A percentile compares a stretch with the other conserved stretches of the same genome.
Conservation (phyloP, 2,113 vertebrate genomes). For the Australoheros scitulus region DNA sequence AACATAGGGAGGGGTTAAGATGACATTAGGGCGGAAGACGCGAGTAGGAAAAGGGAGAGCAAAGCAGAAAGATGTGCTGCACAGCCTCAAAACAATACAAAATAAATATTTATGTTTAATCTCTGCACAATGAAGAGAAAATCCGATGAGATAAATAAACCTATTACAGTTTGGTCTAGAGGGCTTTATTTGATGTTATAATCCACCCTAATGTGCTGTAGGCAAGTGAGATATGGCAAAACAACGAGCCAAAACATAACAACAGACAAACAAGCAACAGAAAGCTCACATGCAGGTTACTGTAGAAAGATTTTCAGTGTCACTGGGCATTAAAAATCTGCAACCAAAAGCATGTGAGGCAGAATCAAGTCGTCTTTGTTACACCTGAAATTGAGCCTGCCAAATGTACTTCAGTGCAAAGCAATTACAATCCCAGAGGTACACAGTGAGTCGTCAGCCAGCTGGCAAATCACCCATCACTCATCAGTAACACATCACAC, state of each 20-base stretch:
- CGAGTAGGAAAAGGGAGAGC: neutral
- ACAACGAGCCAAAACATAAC: neutral
- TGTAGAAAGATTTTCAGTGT: slow-evolving; percentile 11
- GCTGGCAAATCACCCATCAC: slow-evolving; percentile 46
- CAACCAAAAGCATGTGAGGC: slow-evolving; percentile 1
- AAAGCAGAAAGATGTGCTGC: slow-evolving; percentile 7
- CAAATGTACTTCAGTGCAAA: slow-evolving; percentile 55
- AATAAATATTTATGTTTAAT: slow-evolving; percentile 20
- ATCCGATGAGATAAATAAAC: slow-evolving; percentile 37
- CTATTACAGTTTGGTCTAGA: neutral
- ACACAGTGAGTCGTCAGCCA: slow-evolving; percentile 27
- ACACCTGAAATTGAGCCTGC: slow-evolving; percentile 50
- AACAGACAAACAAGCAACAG: neutral
- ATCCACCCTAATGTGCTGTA: slow-evolving; percentile 37
- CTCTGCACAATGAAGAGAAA: slow-evolving; percentile 7
- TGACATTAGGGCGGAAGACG: neutral
- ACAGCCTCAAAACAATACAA: neutral
- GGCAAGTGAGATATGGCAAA: neutral
- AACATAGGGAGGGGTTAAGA: slow-evolving; percentile 27
- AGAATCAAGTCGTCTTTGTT: slow-evolving; percentile 44
- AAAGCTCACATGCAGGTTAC: neutral
- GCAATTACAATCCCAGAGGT: slow-evolving; percentile 53
- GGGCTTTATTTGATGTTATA: slow-evolving; percentile 33
- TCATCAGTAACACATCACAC: slow-evolving; percentile 22
- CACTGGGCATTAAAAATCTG: slow-evolving; percentile 3